These are phyloP conservation scores for Geotrypetes seraphini DNA, from an alignment of 2,797 vertebrate species.

Conservation along the genomic window DNA sequence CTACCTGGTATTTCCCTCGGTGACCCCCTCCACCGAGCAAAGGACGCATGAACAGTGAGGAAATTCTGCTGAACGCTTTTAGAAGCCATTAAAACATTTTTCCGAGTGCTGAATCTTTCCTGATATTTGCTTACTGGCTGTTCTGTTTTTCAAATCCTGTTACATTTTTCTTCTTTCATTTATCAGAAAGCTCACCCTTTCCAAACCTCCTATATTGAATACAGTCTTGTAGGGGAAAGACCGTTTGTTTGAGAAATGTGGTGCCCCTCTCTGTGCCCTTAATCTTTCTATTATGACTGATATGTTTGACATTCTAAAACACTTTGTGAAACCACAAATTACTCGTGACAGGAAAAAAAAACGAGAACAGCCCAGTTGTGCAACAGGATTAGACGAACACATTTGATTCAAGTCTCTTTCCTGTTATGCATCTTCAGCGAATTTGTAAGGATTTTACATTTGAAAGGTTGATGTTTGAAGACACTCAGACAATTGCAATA, in stretches of 20 bases:
- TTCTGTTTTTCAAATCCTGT: no score
- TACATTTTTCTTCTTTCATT: slow-evolving; percentile 19
- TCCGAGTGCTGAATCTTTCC: no score
- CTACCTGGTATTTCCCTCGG: not conserved
- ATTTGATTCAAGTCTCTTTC: slow-evolving; percentile 45
- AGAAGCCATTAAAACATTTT: no score
- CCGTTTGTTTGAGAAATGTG: slow-evolving; percentile 14
- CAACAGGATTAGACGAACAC: slow-evolving; percentile 48
- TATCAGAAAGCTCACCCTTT: slow-evolving; percentile 21
- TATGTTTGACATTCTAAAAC: slow-evolving; percentile 41
- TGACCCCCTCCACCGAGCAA: no score
- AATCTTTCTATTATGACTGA: slow-evolving; percentile 41
- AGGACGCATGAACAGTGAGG: no score
- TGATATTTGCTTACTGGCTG: no score
- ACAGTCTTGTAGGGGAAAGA: slow-evolving; percentile 4
- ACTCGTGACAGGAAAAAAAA: slow-evolving; percentile 47
- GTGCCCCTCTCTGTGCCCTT: slow-evolving; percentile 8
- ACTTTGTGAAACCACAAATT: slow-evolving; percentile 48
- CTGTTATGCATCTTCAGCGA: slow-evolving; percentile 22
- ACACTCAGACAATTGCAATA: slow-evolving; percentile 20
- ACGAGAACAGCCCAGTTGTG: slow-evolving; percentile 42
- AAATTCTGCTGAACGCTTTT: no score
- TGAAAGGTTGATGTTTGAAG: slow-evolving; percentile 24
- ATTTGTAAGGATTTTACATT: slow-evolving; percentile 35
- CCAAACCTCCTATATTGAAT: not conserved